These are phyloP conservation scores for Callopanchax toddi DNA, from an alignment of 2,113 vertebrate species.

Conservation along the genomic window DNA sequence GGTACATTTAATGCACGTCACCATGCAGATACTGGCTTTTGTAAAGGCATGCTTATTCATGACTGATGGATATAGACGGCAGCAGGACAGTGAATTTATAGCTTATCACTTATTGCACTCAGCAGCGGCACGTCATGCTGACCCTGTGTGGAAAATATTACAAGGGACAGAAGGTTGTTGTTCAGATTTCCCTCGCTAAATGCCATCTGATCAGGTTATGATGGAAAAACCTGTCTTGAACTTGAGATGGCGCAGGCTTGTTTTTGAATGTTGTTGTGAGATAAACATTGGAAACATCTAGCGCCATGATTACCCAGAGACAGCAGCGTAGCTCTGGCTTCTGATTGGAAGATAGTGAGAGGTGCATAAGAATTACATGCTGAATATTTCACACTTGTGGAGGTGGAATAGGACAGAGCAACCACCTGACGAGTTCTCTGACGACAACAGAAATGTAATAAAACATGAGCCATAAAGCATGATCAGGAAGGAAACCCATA, in stretches of 20 bases:
- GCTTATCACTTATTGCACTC: slow-evolving; percentile 69
- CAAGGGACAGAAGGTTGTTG: slow-evolving; percentile 43
- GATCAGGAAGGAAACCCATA: slow-evolving; percentile 6
- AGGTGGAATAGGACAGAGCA: slow-evolving; percentile 22
- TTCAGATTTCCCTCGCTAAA: slow-evolving; percentile 67
- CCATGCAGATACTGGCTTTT: slow-evolving; percentile 18
- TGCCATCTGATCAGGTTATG: slow-evolving; percentile 50
- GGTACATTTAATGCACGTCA: slow-evolving; percentile 27
- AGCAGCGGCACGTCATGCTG: slow-evolving; percentile 51
- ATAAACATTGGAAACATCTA: too few relatives aligned
- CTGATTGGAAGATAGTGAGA: slow-evolving; percentile 29
- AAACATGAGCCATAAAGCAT: slow-evolving; percentile 45
- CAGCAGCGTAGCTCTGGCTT: slow-evolving; percentile 28
- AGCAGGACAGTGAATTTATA: slow-evolving; percentile 74
- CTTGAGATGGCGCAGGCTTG: slow-evolving; percentile 27
- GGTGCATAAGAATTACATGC: slow-evolving; percentile 15
- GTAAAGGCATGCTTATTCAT: slow-evolving; percentile 53
- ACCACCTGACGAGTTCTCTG: slow-evolving; percentile 39
- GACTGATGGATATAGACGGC: slow-evolving; percentile 56
- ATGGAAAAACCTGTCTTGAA: slow-evolving; percentile 53
- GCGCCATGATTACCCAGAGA: slow-evolving; percentile 52
- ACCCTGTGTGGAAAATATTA: slow-evolving; percentile 74
- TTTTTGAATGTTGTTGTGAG: slow-evolving; percentile 25
- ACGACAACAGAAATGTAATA: slow-evolving; percentile 57
- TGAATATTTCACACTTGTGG: slow-evolving; percentile 60